Conservation (phyloP, 2,888 invertebrate species). For the Syrista parreyssii region DNA sequence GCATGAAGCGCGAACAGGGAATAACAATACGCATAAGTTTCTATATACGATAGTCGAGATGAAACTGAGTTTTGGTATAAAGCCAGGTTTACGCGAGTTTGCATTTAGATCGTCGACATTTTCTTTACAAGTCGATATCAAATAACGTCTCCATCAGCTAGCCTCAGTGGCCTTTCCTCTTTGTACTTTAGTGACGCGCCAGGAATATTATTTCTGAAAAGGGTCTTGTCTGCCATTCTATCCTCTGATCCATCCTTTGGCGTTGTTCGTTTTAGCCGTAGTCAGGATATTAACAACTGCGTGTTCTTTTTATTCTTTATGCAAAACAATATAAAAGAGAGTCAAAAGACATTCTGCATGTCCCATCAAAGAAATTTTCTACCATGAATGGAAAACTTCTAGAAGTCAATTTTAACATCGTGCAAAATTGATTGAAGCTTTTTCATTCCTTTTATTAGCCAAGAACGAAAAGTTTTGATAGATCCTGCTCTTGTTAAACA, state of each 20-base stretch:
- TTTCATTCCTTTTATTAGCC: neutral
- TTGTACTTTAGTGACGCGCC: neutral
- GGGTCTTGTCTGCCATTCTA: neutral
- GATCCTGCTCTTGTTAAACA: neutral
- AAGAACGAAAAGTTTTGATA: neutral
- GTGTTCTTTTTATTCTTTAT: neutral
- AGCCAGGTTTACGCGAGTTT: neutral
- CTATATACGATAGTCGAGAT: neutral
- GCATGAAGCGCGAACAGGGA: neutral
- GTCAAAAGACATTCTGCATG: neutral
- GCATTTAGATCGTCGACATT: neutral
- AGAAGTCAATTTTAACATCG: neutral
- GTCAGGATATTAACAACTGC: neutral
- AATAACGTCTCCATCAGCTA: neutral
- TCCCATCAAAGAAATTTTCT: neutral
- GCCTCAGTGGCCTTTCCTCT: neutral
- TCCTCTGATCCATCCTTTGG: neutral
- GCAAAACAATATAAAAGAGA: neutral
- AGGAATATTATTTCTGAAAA: neutral
- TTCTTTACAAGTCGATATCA: neutral
- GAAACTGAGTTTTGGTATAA: neutral
- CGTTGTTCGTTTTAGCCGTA: neutral
- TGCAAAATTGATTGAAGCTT: neutral
- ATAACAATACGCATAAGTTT: neutral
- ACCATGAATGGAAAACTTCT: neutral